Evolutionary conservation across 1,140 invertebrate genomes (phyloP).

Genomic region (Hypsibius dujardini): DNA sequence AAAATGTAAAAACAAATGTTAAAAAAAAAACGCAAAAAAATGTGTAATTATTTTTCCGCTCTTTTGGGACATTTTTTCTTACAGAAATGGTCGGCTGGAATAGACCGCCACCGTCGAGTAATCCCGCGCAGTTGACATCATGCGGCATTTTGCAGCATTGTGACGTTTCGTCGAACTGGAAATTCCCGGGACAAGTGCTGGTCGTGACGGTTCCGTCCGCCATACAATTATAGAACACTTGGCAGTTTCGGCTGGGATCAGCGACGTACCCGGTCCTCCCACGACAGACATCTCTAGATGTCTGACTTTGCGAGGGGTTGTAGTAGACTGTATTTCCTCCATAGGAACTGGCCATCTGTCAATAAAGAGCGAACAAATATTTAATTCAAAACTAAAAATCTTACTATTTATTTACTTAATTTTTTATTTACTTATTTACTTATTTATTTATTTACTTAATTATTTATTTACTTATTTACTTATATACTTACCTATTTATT

Average conservation of each 20-base stretch:
- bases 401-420: too few species aligned
- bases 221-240: slow-evolving; percentile 12
- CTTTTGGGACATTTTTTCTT: background rate
- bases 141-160: slow-evolving; percentile 16
- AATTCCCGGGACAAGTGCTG: slow-evolving; percentile 7
- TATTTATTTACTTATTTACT: too few species aligned
- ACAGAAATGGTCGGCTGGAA: background rate
- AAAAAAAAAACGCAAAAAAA: background rate
- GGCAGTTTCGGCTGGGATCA: background rate
- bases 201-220: slow-evolving; percentile 6
- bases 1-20: background rate
- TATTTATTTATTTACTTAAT: too few species aligned
- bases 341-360: too few species aligned
- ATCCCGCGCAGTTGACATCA: slow-evolving; percentile 12
- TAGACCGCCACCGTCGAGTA: background rate
- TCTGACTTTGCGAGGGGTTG: background rate
- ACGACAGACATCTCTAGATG: background rate
- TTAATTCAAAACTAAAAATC: too few species aligned
- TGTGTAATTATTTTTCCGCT: too few species aligned
- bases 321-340: too few species aligned
- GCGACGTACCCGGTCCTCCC: slow-evolving; percentile 11
- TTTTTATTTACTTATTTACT: too few species aligned
- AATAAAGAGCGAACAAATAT: too few species aligned
- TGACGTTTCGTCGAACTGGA: slow-evolving; percentile 6
- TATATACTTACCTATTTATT: too few species aligned